Conservation (phyloP, 2,797 vertebrate species). For the Gephyroberyx darwinii region DNA sequence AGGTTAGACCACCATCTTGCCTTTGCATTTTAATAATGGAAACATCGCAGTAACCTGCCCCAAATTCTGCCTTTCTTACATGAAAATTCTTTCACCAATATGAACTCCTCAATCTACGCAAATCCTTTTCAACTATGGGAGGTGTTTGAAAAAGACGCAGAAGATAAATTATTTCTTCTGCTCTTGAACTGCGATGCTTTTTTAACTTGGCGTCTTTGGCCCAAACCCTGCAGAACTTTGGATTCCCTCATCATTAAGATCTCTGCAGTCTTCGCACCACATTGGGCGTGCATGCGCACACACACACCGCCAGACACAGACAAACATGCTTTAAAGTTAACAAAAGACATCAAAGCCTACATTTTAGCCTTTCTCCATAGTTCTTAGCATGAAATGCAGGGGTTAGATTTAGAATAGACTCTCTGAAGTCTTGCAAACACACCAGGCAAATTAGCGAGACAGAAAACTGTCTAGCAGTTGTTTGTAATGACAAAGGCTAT, state of each 20-base stretch:
- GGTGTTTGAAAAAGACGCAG: conserved; percentile 10
- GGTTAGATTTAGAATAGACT: conserved; percentile 30
- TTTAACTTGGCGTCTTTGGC: not conserved
- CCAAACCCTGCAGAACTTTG: conserved; percentile 22
- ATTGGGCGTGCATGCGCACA: not conserved
- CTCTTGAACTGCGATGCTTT: conserved; percentile 4
- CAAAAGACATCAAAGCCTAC: conserved; percentile 26
- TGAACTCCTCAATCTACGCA: conserved; percentile 5
- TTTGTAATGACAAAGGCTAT: conserved; percentile 59
- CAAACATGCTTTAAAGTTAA: conserved; percentile 10
- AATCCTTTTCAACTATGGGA: not conserved
- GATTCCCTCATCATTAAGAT: conserved; percentile 38
- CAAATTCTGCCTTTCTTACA: not conserved
- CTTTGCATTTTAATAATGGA: conserved; percentile 30
- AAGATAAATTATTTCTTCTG: conserved; percentile 5
- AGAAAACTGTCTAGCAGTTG: conserved; percentile 23
- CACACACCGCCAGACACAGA: not conserved
- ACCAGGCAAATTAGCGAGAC: conserved; percentile 44
- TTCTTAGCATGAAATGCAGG: conserved; percentile 7
- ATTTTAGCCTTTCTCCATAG: conserved; percentile 12
- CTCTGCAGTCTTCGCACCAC: not conserved
- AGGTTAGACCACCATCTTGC: conserved; percentile 14
- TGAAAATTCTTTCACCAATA: conserved; percentile 22
- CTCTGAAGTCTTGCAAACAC: conserved; percentile 27
- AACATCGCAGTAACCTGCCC: conserved; percentile 20